Base-by-base conservation (phyloP, 1,140 invertebrate genomes). In the Notospermus geniculatus region DNA sequence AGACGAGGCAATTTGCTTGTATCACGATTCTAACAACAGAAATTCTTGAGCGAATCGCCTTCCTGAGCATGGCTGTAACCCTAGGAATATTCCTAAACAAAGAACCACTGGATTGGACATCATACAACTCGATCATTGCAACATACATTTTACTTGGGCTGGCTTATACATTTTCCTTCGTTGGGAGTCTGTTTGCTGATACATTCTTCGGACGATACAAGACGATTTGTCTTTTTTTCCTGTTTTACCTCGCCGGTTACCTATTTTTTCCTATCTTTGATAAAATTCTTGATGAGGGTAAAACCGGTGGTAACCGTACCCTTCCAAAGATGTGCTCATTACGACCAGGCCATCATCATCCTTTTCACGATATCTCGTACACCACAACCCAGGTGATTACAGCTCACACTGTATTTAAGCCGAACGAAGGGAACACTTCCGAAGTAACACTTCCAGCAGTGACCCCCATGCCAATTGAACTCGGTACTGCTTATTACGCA, bases 111-210 rank as follows among this genome's bases (percentile, higher is more conserved):
- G 53, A 65, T 27, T 85, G 84, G 84, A 68, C 70, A 28, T 79
- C 80, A 15, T 75, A 81, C 50, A 75, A 82, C 64, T 80, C 84
- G 2, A 66, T 83, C 50, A 78, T 72, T 67, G 82, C 83, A 5
- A 69, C 80, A 0, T 77, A 82, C 46, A 69, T 79, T 17, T 79
- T 85, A 36, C 74, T 79, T 30, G 84, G 84, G 23, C 67, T 83
- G 9, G 72, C 81, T 0, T 85, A 80, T 62, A 69, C 83, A 4
- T 79, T 76, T 17, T 78, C 82, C 27, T 72, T 84, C 5, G 59
- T 84, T 30, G 83, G 82, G 17, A 84, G 84, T 57, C 83, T 79
- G 72, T 27, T 85, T 9, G 80, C 83, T 11, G 84, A 85, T 69
- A 74, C 81, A 0, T 71, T 68, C 27, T 59, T 83, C 19, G 83